Evolutionary conservation across 2,113 vertebrate genomes (phyloP), one percentile per base, ranked within the genome.

Genomic region (Syngnathoides biaculeatus): DNA sequence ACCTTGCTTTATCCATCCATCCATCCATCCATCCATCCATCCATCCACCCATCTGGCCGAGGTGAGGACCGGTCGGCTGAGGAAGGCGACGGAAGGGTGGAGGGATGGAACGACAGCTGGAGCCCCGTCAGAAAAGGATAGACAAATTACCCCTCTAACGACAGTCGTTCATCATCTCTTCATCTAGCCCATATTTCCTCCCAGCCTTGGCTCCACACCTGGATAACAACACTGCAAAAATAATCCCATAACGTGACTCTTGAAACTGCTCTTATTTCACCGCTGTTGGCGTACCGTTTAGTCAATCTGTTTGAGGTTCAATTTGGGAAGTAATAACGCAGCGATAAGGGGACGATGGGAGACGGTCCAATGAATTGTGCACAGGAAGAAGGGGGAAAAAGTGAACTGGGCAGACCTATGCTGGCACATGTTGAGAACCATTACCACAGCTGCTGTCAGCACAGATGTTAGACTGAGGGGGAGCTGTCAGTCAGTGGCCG

Each of bases 121-220:
- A 92, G 88, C 87, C 85, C 88, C 92, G 88, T 92, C 91, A 92
- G 84, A 92, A 78, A 90, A 92, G 91, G 89, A 92, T 90, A 92
- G 91, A 93, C 92, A 93, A 92, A 93, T 93, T 93, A 91, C 90
- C 87, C 83, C 84, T 82, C 83, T 85, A 90, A 91, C 91, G 89
- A 91, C 86, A 91, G 86, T 68, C 82, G 94, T 95, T 94, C 90
- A 95, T 95, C 94, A 94, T 71, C 84, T 87, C 88, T 69, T 87
- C 75, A 84, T 90, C 88, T 80, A 88, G 67, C 48, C 60, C 67
- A 72, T 68, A 64, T 66, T 72, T 70, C 20, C 63, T 67, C 71
- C 75, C 67, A 67, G 74, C 73, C 66, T 67, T 74, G 76, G 56
- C 67, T 55, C 48, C 65, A 69, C 80, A 89, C 84, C 88, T 88